Percentiles rank a stretch among this genome's conserved stretches.
Conservation (phyloP, 2,113 vertebrate genomes). For the Phocoena sinus region DNA sequence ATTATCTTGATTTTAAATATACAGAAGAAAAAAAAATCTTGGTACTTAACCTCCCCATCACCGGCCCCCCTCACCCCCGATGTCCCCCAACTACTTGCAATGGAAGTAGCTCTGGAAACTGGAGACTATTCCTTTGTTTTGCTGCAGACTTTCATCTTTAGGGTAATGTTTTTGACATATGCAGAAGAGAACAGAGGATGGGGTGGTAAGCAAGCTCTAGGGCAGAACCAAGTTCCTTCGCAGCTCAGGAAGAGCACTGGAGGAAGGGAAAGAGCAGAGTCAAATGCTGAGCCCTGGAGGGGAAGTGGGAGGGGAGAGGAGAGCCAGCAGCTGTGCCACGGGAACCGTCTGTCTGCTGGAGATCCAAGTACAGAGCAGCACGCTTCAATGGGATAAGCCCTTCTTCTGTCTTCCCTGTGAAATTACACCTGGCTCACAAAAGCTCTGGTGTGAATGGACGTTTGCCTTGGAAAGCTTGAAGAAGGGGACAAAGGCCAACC, state of each 20-base stretch:
- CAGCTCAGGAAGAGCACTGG: neutral
- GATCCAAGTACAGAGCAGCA: accelerated
- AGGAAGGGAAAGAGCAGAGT: neutral
- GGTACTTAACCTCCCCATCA: neutral
- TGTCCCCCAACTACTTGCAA: neutral
- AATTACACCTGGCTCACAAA: neutral
- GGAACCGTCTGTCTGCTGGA: neutral
- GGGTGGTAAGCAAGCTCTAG: neutral
- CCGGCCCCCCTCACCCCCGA: accelerated
- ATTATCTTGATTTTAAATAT: neutral
- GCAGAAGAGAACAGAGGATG: neutral
- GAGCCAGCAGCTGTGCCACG: accelerated
- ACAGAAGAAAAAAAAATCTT: neutral
- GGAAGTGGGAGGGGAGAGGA: accelerated
- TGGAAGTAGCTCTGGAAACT: neutral
- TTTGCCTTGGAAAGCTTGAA: neutral
- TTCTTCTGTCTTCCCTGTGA: neutral
- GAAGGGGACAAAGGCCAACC: neutral
- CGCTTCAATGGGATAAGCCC: accelerated
- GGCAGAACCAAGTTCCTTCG: neutral
- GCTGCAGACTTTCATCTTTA: neutral
- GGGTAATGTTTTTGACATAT: neutral
- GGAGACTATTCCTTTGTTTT: neutral
- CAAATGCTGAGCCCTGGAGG: neutral
- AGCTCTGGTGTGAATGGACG: neutral